Percentiles rank a stretch among this genome's conserved stretches.
Evolutionary conservation across 1,140 invertebrate genomes (phyloP).

Genomic region (Magallana ariakensis): DNA sequence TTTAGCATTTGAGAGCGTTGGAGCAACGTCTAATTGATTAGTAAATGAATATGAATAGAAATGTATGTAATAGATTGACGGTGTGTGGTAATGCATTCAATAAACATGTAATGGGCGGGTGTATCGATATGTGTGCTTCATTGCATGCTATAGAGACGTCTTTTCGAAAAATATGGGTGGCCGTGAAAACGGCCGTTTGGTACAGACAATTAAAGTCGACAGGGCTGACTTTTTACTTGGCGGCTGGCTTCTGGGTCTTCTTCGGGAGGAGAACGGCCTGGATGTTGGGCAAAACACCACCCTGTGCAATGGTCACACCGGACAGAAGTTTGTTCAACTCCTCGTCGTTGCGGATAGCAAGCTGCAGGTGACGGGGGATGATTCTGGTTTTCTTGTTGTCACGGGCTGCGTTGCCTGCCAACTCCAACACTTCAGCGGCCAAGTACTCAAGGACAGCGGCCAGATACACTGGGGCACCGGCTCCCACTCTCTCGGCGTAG

Average conservation of each 20-base stretch:
- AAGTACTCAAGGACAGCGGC: slow-evolving; percentile 79
- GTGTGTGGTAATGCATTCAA: no score
- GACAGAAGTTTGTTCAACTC: slow-evolving; percentile 75
- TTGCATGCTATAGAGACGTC: no score
- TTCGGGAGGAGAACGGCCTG: slow-evolving; percentile 74
- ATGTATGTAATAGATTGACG: no score
- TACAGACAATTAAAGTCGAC: background rate
- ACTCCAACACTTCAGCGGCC: slow-evolving; percentile 77
- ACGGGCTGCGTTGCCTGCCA: slow-evolving; percentile 65
- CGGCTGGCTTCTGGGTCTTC: slow-evolving; percentile 61
- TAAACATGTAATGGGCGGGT: no score
- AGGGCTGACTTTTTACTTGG: slow-evolving; percentile 15
- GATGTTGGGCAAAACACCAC: slow-evolving; percentile 77
- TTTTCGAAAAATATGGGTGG: slow-evolving; percentile 50
- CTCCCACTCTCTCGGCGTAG: slow-evolving; percentile 70
- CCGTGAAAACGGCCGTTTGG: slow-evolving; percentile 50
- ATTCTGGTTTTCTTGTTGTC: slow-evolving; percentile 81
- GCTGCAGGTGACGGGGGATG: slow-evolving; percentile 72
- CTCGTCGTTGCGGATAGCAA: slow-evolving; percentile 77
- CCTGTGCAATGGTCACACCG: slow-evolving; percentile 75
- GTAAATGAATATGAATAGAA: background rate
- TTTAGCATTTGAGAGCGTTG: background rate
- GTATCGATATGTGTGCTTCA: no score
- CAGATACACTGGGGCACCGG: slow-evolving; percentile 72
- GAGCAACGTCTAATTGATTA: background rate